Percentiles rank a stretch among this genome's conserved stretches.
Evolutionary conservation across 2,888 invertebrate species (phyloP).

Genomic region (Thyatira batis): DNA sequence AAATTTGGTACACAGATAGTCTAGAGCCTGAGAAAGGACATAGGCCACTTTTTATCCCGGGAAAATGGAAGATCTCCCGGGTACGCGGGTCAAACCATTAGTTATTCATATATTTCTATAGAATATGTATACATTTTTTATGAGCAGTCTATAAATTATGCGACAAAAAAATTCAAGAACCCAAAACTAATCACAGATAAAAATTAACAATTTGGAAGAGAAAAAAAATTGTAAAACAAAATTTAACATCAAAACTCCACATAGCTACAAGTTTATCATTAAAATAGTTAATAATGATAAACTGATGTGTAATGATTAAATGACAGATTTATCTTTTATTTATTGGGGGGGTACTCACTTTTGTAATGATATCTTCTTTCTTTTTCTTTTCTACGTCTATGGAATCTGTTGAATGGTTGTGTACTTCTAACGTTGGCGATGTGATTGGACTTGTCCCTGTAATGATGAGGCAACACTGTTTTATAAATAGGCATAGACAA

Average conservation of each 20-base stretch:
- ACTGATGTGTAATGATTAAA: conserved; percentile 48
- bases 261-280: conserved; percentile 51
- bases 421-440: conserved; percentile 85
- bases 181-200: conserved; percentile 53
- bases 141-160: conserved; percentile 8
- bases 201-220: conserved; percentile 43
- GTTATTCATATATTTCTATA: too few species aligned
- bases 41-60: too few species aligned
- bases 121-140: too few species aligned
- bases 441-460: conserved; percentile 88
- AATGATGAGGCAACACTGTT: background rate
- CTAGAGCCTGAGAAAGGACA: too few species aligned
- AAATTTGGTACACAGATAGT: too few species aligned
- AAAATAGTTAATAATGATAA: conserved; percentile 41
- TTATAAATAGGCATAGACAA: too few species aligned
- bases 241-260: conserved; percentile 62
- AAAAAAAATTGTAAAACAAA: conserved; percentile 29
- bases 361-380: conserved; percentile 82
- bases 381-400: conserved; percentile 87
- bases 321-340: conserved; percentile 9
- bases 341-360: conserved; percentile 53
- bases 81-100: too few species aligned
- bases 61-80: too few species aligned
- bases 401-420: conserved; percentile 92
- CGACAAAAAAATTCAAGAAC: conserved; percentile 34